Evolutionary conservation across 2,113 vertebrate genomes (phyloP).

Genomic region (Rhagologus leucostigma): DNA sequence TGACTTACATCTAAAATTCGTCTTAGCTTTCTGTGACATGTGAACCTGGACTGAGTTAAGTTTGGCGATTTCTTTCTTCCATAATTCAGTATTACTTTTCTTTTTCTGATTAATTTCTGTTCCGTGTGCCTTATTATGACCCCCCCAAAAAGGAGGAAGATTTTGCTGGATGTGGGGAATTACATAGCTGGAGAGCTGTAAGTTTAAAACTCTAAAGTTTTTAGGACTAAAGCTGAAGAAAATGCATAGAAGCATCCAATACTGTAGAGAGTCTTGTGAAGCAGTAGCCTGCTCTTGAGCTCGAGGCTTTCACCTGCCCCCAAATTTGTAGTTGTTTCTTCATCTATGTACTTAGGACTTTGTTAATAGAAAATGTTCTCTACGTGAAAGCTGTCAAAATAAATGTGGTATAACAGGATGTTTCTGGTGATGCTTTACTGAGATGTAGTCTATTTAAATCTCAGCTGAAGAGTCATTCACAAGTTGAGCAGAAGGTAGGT

Average conservation of each 20-base stretch:
- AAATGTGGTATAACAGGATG: neutral
- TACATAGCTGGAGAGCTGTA: neutral
- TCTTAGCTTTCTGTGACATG: neutral
- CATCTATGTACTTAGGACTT: neutral
- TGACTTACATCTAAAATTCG: neutral
- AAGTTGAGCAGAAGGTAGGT: neutral
- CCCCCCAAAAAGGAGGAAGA: neutral
- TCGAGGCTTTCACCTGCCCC: neutral
- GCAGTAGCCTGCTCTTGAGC: neutral
- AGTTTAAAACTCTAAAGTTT: neutral
- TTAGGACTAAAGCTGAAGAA: neutral
- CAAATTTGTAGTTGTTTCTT: neutral
- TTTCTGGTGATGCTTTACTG: neutral
- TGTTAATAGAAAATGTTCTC: neutral
- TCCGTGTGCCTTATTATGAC: neutral
- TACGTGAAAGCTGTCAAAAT: neutral
- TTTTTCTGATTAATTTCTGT: neutral
- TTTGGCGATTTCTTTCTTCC: neutral
- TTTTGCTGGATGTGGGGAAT: neutral
- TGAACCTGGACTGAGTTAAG: neutral
- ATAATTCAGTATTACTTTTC: neutral
- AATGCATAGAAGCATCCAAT: neutral
- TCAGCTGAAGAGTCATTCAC: neutral
- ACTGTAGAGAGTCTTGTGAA: neutral
- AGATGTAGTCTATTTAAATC: neutral